Base-by-base conservation (phyloP, 1,140 invertebrate genomes). In the Drosophila pachea region DNA sequence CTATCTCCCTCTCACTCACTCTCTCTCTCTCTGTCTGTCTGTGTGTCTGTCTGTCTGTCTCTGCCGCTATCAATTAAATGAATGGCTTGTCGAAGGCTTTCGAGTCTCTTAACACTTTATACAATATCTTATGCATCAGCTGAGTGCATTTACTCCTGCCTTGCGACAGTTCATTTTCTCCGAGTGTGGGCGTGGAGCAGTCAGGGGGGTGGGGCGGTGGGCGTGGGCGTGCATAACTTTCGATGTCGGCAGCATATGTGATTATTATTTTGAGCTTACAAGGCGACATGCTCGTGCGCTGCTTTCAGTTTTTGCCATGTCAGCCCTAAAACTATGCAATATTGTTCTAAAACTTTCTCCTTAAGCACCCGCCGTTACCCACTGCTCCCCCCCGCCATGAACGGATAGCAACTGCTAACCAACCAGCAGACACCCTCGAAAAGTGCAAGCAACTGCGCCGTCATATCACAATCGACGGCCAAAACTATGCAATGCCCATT, bases 401-500 rank as follows among this genome's bases (percentile, higher is more conserved):
- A 7, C 47, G 29, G 12, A 5, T 47, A 12, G 33, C 31, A 31
- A 59, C 31, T 61, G 48, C 56, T 36, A 45, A 9, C 33, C 38
- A 42, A 12, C 22, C 4, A 33, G 12, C 33, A 22, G 14, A 6
- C 63, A 29, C 38, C 35, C 49, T 11, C 7, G 12, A 55, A 55
- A 64, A 64, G 60, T 56, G 52, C 67, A 69, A 31, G 45, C 66
- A 64, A 64, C 60, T 64, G 67, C 60, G 53, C 53, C 64, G 67
- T 69, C 67, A 69, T 69, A 69, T 69, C 60, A 61, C 52, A 56
- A 69, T 69, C 67, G 67, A 69, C 50, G 53, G 60, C 53, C 60
- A 64, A 69, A 69, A 69, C 60, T 69, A 69, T 55, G 67, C 67
- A 69, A 69, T 64, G 67, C 67, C 60, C 67, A 69, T 69, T 69